phyloP scores from a whole-genome alignment of 2,797 vertebrate species.

The Sebastes kiyomatsui region DNA sequence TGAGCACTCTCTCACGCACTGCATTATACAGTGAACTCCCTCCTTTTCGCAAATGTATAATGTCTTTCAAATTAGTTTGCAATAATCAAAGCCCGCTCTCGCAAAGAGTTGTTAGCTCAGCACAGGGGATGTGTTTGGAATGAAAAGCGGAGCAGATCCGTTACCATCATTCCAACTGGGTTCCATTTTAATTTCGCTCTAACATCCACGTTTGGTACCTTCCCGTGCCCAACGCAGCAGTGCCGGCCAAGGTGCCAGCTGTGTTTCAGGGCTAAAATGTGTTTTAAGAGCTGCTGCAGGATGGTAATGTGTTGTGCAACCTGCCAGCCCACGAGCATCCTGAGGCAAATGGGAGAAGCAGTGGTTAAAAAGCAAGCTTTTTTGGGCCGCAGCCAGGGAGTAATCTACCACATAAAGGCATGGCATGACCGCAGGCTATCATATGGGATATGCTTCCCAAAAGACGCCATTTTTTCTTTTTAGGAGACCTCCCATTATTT shows the following conservation, averaged over 20 bases:
- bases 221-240: constrained; percentile 56
- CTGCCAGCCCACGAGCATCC: constrained; percentile 83
- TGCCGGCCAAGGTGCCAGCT: constrained; percentile 83
- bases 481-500: constrained; percentile 62
- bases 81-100: constrained; percentile 51
- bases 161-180: constrained; percentile 72
- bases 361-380: constrained; percentile 86
- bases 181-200: constrained; percentile 69
- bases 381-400: constrained; percentile 80
- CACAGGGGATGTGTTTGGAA: constrained; percentile 39
- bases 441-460: constrained; percentile 71
- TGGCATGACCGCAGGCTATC: constrained; percentile 72
- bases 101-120: constrained; percentile 49
- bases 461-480: constrained; percentile 58
- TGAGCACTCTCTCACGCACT: constrained; percentile 45
- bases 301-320: constrained; percentile 81
- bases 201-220: constrained; percentile 58
- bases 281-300: constrained; percentile 85
- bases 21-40: constrained; percentile 31
- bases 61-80: constrained; percentile 52
- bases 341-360: constrained; percentile 83
- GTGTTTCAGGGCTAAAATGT: constrained; percentile 83
- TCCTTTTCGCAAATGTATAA: constrained; percentile 41
- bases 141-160: constrained; percentile 43
- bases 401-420: constrained; percentile 81